Conservation (phyloP, 2,113 vertebrate genomes). For the Nibea albiflora region DNA sequence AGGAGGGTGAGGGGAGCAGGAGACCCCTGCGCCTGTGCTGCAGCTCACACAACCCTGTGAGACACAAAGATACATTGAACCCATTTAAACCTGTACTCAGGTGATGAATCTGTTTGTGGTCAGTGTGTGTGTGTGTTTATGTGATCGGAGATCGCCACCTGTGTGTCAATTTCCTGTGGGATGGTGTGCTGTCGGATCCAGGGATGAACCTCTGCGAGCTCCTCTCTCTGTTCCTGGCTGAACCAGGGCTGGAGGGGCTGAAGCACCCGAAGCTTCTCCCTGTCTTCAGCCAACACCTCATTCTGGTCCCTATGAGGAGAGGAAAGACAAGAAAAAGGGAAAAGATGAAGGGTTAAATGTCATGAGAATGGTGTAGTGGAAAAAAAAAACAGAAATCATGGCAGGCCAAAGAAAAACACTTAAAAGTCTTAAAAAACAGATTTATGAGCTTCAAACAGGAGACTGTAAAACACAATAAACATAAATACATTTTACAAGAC, state of each 20-base stretch:
- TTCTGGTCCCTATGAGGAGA: conserved; percentile 81
- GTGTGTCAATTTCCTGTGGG: conserved; percentile 83
- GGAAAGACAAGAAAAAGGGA: not conserved
- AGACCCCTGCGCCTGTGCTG: conserved; percentile 9
- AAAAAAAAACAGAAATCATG: too few species aligned
- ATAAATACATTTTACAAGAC: not conserved
- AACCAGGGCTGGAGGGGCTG: conserved; percentile 88
- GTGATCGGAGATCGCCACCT: conserved; percentile 72
- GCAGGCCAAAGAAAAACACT: too few species aligned
- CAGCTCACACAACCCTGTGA: conserved; percentile 80
- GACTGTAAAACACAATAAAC: not conserved
- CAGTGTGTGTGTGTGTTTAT: too few species aligned
- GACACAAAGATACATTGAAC: not conserved
- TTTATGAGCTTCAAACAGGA: not conserved
- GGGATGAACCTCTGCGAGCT: conserved; percentile 86
- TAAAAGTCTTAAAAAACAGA: not conserved
- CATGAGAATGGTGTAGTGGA: not conserved
- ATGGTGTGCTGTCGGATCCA: conserved; percentile 86
- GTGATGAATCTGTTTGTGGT: not conserved
- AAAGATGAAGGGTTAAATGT: conserved; percentile 9
- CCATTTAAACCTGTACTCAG: not conserved
- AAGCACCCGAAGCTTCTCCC: conserved; percentile 86
- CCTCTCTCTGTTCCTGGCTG: conserved; percentile 85
- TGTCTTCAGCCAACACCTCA: conserved; percentile 87
- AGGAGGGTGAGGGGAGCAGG: conserved; percentile 46